Evolutionary conservation across 2,797 vertebrate species (phyloP).

Genomic region (Todus mexicanus): DNA sequence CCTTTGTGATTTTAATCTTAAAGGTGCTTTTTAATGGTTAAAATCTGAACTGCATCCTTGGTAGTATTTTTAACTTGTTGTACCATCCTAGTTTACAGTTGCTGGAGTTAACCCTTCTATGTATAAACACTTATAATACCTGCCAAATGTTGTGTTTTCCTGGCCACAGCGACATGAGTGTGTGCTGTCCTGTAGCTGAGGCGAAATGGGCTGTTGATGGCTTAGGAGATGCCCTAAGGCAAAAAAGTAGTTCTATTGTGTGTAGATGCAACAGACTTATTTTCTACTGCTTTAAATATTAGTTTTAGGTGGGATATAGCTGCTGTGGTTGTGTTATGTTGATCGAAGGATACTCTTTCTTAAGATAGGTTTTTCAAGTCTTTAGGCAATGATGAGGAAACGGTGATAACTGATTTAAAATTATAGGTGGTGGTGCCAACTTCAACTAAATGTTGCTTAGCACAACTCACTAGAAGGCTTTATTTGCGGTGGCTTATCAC

Average conservation of each 20-base stretch:
- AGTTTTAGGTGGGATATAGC: background rate
- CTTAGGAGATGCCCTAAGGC: background rate
- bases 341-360: background rate
- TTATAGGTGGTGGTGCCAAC: background rate
- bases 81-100: background rate
- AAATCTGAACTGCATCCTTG: background rate
- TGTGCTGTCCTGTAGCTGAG: background rate
- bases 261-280: background rate
- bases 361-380: background rate
- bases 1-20: background rate
- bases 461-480: background rate
- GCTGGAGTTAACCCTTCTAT: background rate
- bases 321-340: background rate
- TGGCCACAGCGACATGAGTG: fast-evolving
- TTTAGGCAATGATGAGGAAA: background rate
- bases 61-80: background rate
- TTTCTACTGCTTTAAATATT: background rate
- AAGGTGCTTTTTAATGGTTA: background rate
- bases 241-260: background rate
- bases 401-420: background rate
- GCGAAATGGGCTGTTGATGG: background rate
- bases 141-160: background rate
- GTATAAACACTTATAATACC: background rate
- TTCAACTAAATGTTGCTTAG: background rate
- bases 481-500: background rate